Evolutionary conservation across 2,888 invertebrate genomes (phyloP).

Genomic region (Cetonia aurata): DNA sequence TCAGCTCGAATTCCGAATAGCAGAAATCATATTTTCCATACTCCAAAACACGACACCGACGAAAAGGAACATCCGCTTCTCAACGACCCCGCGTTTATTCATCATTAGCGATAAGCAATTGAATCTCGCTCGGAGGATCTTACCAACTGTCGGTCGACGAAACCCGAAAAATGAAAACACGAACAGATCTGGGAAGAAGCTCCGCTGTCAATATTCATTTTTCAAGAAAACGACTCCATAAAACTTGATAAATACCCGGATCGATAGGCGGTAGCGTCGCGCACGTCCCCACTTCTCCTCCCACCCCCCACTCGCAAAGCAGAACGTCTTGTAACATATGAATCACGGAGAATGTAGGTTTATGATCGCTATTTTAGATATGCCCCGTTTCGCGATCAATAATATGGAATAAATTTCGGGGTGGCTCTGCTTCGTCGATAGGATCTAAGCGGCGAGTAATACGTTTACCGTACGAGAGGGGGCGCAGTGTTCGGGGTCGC

Average conservation of each 20-base stretch:
- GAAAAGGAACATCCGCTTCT: too few relatives aligned
- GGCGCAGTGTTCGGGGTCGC: not conserved
- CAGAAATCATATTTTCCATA: too few relatives aligned
- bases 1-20: too few relatives aligned
- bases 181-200: slow-evolving; percentile 49
- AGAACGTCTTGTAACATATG: slow-evolving; percentile 63
- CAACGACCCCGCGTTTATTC: too few relatives aligned
- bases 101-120: too few relatives aligned
- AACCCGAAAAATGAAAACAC: not conserved
- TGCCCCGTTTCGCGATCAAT: slow-evolving; percentile 50
- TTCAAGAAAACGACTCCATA: slow-evolving; percentile 64
- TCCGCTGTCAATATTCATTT: slow-evolving; percentile 65
- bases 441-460: not conserved
- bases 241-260: slow-evolving; percentile 62
- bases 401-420: slow-evolving; percentile 46
- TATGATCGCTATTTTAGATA: slow-evolving; percentile 58
- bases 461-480: not conserved
- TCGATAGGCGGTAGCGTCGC: slow-evolving; percentile 53
- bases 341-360: slow-evolving; percentile 58
- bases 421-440: not conserved
- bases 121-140: too few relatives aligned
- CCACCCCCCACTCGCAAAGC: slow-evolving; percentile 48
- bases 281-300: slow-evolving; percentile 33
- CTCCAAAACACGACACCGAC: too few relatives aligned
- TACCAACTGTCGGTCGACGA: too few relatives aligned